Evolutionary conservation across 2,888 invertebrate species (phyloP).

Genomic region (Cephus nigrinus): DNA sequence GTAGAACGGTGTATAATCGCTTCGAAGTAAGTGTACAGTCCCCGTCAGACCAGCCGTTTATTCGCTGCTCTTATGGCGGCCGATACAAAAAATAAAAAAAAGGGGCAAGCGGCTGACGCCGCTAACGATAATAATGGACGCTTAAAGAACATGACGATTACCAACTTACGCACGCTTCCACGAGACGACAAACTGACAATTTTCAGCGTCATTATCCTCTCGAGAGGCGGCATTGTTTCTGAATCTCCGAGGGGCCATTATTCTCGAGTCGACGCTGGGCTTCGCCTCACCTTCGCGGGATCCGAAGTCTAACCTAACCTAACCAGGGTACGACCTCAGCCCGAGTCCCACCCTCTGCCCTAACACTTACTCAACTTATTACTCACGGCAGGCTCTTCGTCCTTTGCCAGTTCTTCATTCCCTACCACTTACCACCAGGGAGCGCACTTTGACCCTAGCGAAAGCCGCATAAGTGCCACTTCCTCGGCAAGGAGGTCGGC

Average conservation of each 20-base stretch:
- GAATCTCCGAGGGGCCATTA: slow-evolving; percentile 43
- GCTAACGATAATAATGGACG: slow-evolving; percentile 30
- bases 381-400: not conserved
- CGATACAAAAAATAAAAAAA: not conserved
- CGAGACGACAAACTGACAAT: slow-evolving; percentile 53
- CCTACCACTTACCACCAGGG: not conserved
- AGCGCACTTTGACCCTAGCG: not conserved
- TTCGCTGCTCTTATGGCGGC: not conserved
- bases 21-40: not conserved
- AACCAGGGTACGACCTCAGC: slow-evolving; percentile 11
- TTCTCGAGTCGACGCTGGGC: slow-evolving; percentile 16
- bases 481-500: not conserved
- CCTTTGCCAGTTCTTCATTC: not conserved
- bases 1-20: not conserved
- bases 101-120: slow-evolving; percentile 7
- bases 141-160: slow-evolving; percentile 45
- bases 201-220: slow-evolving; percentile 53
- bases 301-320: not conserved
- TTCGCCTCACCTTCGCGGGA: not conserved
- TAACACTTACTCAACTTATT: not conserved
- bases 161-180: slow-evolving; percentile 38
- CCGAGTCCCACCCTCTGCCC: too few relatives aligned
- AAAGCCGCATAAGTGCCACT: not conserved
- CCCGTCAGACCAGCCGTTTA: not conserved
- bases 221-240: slow-evolving; percentile 49